These are phyloP conservation scores for Aspidoscelis tigris DNA, from an alignment of 2,113 vertebrate species.

Conservation along the genomic window DNA sequence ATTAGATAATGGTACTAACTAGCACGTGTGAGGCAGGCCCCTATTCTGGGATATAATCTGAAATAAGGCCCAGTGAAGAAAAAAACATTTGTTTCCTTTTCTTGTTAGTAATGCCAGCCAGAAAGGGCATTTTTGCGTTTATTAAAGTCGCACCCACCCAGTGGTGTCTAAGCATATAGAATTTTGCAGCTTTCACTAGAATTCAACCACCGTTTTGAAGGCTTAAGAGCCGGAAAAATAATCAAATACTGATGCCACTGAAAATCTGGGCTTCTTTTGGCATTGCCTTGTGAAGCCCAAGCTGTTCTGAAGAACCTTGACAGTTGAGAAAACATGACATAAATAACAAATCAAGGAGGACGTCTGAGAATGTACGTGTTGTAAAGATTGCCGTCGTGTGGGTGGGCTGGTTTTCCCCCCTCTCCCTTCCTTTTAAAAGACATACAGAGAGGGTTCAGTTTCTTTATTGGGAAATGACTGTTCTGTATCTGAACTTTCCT, in stretches of 20 bases:
- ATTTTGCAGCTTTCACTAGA: neutral
- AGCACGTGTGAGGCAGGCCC: neutral
- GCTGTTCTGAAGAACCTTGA: neutral
- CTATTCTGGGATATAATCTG: too few relatives aligned
- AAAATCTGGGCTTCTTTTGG: neutral
- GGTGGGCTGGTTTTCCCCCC: slow-evolving; percentile 67
- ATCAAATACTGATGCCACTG: neutral
- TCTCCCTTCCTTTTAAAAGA: slow-evolving; percentile 13
- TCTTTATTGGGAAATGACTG: slow-evolving; percentile 51
- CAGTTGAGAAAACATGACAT: slow-evolving; percentile 18
- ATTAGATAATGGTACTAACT: too few relatives aligned
- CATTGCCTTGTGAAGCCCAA: slow-evolving; percentile 12
- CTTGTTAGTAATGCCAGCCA: neutral
- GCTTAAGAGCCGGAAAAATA: neutral
- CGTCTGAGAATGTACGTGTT: neutral
- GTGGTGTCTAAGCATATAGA: neutral
- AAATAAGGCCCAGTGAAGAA: too few relatives aligned
- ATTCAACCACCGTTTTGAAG: neutral
- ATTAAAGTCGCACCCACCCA: too few relatives aligned
- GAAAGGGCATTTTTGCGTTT: neutral
- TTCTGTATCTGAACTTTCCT: slow-evolving; percentile 63
- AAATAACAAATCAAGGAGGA: neutral
- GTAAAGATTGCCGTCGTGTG: slow-evolving; percentile 45
- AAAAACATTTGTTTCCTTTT: neutral
- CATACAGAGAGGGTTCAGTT: slow-evolving; percentile 22